Base-by-base conservation (phyloP, 2,888 invertebrate species). In the Tigriopus californicus region DNA sequence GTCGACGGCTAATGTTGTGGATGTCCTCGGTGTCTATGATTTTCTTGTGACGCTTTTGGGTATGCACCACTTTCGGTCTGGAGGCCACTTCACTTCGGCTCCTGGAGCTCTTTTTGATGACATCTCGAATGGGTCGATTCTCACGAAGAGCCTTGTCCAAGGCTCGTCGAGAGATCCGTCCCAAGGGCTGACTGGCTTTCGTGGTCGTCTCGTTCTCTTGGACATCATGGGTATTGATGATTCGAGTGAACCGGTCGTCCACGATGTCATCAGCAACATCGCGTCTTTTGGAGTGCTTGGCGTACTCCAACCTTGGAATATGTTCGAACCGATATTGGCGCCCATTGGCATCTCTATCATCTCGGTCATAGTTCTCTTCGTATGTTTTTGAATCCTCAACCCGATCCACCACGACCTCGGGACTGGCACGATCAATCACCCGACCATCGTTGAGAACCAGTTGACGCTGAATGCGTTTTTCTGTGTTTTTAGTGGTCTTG, bases 401-500 rank as follows among this genome's bases (percentile, higher is more conserved):
- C 63, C 89, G 89, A 64, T 86, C 86, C 64, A 88, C 89, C 65
- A 87, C 87, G 68, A 90, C 83, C 71, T 87, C 80, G 4, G 90
- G 90, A 12, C 90, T 90, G 3, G 87, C 81, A 73, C 90, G 90
- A 65, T 81, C 85, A 62, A 90, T 81, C 62, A 91, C 84, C 68
- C 85, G 82, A 41, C 90, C 90, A 76, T 90, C 89, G 75, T 90
- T 89, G 63, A 88, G 63, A 20, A 70, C 80, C 62, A 90, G 79
- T 73, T 90, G 87, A 48, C 90, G 77, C 72, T 90, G 87, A 47
- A 90, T 87, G 64, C 89, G 75, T 48, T 89, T 90, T 68, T 89
- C 89, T 67, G 90, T 89, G 74, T 89, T 89, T 65, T 86, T 80
- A 61, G 86, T 88, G 64, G 88, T 89, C 65, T 85, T 85, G 68